Conservation (phyloP, 2,113 vertebrate species). For the Manacus vitellinus region DNA sequence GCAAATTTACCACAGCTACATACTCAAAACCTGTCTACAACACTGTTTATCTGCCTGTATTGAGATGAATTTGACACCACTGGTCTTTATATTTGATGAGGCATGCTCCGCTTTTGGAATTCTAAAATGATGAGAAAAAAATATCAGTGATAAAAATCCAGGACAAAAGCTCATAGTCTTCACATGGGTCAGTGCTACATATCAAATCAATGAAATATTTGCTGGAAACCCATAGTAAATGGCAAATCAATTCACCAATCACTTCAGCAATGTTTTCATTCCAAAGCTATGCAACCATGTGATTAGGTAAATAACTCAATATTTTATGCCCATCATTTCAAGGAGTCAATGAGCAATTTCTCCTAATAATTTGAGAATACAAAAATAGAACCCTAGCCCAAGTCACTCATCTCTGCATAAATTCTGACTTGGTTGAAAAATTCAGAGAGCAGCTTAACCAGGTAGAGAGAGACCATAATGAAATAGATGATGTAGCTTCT, state of each 20-base stretch:
- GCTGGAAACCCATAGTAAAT: slow-evolving; percentile 71
- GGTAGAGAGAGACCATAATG: not conserved
- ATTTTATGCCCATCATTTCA: slow-evolving; percentile 70
- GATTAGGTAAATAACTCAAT: slow-evolving; percentile 57
- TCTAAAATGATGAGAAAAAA: not conserved
- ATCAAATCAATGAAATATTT: slow-evolving; percentile 73
- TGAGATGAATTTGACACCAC: slow-evolving; percentile 13
- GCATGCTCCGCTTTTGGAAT: not conserved
- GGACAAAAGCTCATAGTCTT: slow-evolving; percentile 39
- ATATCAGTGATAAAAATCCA: slow-evolving; percentile 52
- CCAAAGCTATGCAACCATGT: slow-evolving; percentile 48
- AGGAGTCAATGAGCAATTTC: not conserved
- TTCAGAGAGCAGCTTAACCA: not conserved
- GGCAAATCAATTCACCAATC: slow-evolving; percentile 75
- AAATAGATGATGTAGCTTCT: not conserved
- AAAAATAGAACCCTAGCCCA: not conserved
- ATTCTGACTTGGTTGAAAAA: not conserved
- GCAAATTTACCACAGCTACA: slow-evolving; percentile 22
- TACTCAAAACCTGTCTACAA: slow-evolving; percentile 14
- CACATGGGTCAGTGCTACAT: slow-evolving; percentile 67
- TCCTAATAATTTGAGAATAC: not conserved
- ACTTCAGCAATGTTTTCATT: slow-evolving; percentile 66
- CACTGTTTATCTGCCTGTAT: slow-evolving; percentile 3
- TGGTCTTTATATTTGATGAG: slow-evolving; percentile 31
- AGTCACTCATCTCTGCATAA: not conserved